Base-by-base conservation (phyloP, 2,113 vertebrate genomes). In the Acinonyx jubatus region DNA sequence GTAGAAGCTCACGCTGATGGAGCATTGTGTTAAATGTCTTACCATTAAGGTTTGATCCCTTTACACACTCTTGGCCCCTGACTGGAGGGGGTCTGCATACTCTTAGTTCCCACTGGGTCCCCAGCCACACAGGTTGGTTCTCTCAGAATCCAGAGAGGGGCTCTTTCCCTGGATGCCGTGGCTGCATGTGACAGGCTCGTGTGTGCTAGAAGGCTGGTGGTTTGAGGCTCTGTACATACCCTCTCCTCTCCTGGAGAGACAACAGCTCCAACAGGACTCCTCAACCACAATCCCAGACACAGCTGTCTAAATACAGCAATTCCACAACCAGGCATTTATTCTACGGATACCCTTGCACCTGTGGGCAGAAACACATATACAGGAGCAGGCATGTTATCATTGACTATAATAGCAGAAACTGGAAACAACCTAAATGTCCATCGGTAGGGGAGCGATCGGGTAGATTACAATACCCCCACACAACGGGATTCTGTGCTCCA, bases 381-480 rank as follows among this genome's bases (percentile, higher is more conserved):
- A 81, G 36, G 50, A 95, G 31, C 12, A 3, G 7, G 52, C 19
- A 7, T 7, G 10, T 66, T 55, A n/a, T 55, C 57, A 9, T 14
- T 36, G 29, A 66, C 74, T 68, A 3, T 52, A 71, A 81, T 68
- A 83, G 52, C 52, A 89, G 92, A 68, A 73, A 33, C 38, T 61
- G 95, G 85, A 79, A 95, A 57, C n/a, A 57, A 61, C 63, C 89
- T 90, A 16, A 82, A 48, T 48, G 85, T 66, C 93, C 91, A 63
- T 86, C 74, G 27, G 79, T 16, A 25, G 71, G 95, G 95, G 57
- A 69, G n/a, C 18, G 1, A 16, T n/a, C 61, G 63, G 29, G 82
- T 81, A 81, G 85, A 86, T 36, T 14, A 36, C n/a, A 45, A 8
- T 25, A 31, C 33, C 68, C 45, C 45, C 5, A 4, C 19, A 52